Percentiles rank a stretch among this genome's conserved stretches.
These are phyloP conservation scores for Fistularia commersonii DNA, from an alignment of 2,797 vertebrate species.

Conservation along the genomic window DNA sequence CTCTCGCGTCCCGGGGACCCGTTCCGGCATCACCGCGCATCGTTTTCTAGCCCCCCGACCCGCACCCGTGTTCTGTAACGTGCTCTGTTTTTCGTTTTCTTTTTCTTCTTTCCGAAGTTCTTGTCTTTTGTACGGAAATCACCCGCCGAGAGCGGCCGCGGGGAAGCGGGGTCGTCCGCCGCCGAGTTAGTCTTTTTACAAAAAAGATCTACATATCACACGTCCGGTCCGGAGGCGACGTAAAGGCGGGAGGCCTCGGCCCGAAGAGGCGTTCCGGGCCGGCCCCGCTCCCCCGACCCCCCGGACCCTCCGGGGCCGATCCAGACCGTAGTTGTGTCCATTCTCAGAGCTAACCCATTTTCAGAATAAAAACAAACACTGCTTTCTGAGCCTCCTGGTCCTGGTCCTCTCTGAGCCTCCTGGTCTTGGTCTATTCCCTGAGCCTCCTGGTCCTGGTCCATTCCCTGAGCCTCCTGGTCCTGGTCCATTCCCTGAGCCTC, in stretches of 20 bases:
- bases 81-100: constrained; percentile 35
- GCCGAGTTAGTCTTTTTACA: constrained; percentile 3
- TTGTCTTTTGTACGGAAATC: constrained; percentile 61
- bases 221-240: no score
- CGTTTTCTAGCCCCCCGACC: constrained; percentile 32
- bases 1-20: constrained; percentile 15
- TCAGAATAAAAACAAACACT: constrained; percentile 68
- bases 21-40: constrained; percentile 45
- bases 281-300: constrained; percentile 77
- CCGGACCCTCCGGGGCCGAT: constrained; percentile 80
- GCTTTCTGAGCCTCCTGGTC: constrained; percentile 57
- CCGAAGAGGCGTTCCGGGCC: constrained; percentile 31
- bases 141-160: constrained; percentile 36
- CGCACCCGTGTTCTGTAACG: constrained; percentile 57
- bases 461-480: no score
- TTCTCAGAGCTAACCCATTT: constrained; percentile 89
- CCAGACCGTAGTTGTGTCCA: constrained; percentile 90
- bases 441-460: no score
- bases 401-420: constrained; percentile 44
- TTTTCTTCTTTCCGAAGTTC: constrained; percentile 13
- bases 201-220: not conserved
- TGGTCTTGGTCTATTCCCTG: constrained; percentile 20
- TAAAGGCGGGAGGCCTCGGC: no score
- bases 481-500: no score
- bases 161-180: constrained; percentile 50